A percentile compares a stretch with the other conserved stretches of the same genome.
These are phyloP conservation scores for Hormiphora californensis DNA, from an alignment of 37 sponge, comb jelly and placozoan genomes.

Conservation along the genomic window DNA sequence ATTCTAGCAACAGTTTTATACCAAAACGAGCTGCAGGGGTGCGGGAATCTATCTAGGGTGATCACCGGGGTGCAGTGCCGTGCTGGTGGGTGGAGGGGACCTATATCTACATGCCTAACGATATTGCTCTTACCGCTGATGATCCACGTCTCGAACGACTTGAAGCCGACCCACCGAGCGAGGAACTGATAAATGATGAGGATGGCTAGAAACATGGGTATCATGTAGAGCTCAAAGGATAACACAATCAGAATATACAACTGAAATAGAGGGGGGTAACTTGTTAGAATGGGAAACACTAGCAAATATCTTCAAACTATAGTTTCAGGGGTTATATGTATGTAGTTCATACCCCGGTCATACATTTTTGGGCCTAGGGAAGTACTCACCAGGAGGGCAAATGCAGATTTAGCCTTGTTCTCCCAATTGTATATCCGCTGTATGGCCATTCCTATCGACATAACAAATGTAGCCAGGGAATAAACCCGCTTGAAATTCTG, in stretches of 20 bases:
- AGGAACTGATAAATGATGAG: slow-evolving; percentile 70
- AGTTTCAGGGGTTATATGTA: not conserved
- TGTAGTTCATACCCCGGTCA: not conserved
- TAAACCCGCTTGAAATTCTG: slow-evolving; percentile 47
- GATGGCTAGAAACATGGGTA: slow-evolving; percentile 46
- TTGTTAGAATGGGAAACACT: not conserved
- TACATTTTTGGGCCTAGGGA: not conserved
- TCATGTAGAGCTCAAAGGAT: slow-evolving; percentile 77
- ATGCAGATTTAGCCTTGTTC: slow-evolving; percentile 39
- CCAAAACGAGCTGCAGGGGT: too few species aligned
- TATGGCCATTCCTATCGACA: slow-evolving; percentile 1
- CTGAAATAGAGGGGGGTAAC: slow-evolving; percentile 54
- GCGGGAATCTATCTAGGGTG: too few species aligned
- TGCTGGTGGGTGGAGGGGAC: too few species aligned
- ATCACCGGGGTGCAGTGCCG: too few species aligned
- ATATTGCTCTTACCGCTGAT: slow-evolving; percentile 13
- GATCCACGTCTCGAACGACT: slow-evolving; percentile 37
- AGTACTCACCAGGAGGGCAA: not conserved
- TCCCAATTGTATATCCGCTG: slow-evolving; percentile 52
- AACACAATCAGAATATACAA: slow-evolving; percentile 61
- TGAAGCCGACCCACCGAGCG: slow-evolving; percentile 42
- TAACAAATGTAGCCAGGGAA: not conserved
- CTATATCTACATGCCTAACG: too few species aligned
- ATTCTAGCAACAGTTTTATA: too few species aligned
- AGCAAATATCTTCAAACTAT: not conserved